Conservation (phyloP, 2,113 vertebrate genomes). For the Henicopernis longicauda region DNA sequence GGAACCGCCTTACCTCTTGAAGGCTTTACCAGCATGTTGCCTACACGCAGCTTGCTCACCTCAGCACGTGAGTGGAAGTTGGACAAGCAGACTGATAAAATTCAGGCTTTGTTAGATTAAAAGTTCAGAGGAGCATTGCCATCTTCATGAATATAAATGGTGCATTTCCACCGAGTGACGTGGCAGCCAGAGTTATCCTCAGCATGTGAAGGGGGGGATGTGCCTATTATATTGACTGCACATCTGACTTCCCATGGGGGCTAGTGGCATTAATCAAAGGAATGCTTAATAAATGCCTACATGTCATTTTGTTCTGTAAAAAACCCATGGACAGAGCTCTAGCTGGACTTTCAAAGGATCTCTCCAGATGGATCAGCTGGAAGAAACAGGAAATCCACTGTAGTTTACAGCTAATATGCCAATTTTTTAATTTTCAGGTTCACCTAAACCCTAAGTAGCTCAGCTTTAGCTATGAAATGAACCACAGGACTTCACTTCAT, state of each 20-base stretch:
- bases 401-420: constrained; percentile 41
- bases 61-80: neutral
- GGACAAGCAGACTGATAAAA: neutral
- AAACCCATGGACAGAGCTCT: neutral
- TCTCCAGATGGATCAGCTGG: constrained; percentile 35
- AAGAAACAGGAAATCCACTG: constrained; percentile 26
- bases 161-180: constrained; percentile 13
- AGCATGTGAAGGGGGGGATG: neutral
- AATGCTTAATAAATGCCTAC: constrained; percentile 52
- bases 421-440: constrained; percentile 60
- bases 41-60: neutral
- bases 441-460: constrained; percentile 14
- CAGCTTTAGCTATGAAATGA: neutral
- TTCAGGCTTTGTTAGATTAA: constrained; percentile 15
- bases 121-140: neutral
- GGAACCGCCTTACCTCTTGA: neutral
- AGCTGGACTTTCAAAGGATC: constrained; percentile 20
- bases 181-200: neutral
- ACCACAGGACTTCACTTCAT: neutral
- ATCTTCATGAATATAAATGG: constrained; percentile 21
- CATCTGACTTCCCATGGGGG: neutral
- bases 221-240: neutral
- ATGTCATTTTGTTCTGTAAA: constrained; percentile 44
- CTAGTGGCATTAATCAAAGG: constrained; percentile 22
- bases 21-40: neutral